These are phyloP conservation scores for Bibio marci DNA, from an alignment of 2,888 invertebrate genomes.

Conservation along the genomic window DNA sequence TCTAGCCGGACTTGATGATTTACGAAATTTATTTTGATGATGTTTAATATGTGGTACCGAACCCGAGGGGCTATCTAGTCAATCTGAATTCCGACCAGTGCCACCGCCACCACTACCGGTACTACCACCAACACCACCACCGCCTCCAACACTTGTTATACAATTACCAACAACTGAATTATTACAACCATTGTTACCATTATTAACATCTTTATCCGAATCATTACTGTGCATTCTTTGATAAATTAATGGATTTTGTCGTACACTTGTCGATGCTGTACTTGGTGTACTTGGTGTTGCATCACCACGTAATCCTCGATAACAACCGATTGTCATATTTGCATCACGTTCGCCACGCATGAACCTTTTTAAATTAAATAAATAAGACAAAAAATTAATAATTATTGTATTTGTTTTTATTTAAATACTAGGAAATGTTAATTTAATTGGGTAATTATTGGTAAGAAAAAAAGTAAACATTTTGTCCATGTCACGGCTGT, in stretches of 20 bases:
- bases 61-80: constrained; percentile 58
- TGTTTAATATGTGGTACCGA: constrained; percentile 12
- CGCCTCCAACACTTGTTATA: background rate
- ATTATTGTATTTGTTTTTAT: no score
- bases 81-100: constrained; percentile 43
- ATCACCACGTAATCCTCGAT: constrained; percentile 33
- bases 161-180: constrained; percentile 4
- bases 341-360: constrained; percentile 71
- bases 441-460: no score
- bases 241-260: constrained; percentile 51
- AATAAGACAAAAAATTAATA: no score
- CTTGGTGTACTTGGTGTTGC: constrained; percentile 57
- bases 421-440: no score
- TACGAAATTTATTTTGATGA: constrained; percentile 37
- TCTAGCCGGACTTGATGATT: constrained; percentile 46
- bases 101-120: constrained; percentile 13
- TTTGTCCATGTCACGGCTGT: no score
- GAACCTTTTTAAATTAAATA: constrained; percentile 61
- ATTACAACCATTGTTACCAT: no score
- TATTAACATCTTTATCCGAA: constrained; percentile 48
- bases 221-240: constrained; percentile 80
- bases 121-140: background rate
- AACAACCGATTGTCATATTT: constrained; percentile 29
- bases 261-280: constrained; percentile 39
- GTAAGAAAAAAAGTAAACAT: no score